A percentile compares a stretch with the other conserved stretches of the same genome.
These are phyloP conservation scores for Callospermophilus lateralis DNA, from an alignment of 2,113 vertebrate species.

Conservation along the genomic window DNA sequence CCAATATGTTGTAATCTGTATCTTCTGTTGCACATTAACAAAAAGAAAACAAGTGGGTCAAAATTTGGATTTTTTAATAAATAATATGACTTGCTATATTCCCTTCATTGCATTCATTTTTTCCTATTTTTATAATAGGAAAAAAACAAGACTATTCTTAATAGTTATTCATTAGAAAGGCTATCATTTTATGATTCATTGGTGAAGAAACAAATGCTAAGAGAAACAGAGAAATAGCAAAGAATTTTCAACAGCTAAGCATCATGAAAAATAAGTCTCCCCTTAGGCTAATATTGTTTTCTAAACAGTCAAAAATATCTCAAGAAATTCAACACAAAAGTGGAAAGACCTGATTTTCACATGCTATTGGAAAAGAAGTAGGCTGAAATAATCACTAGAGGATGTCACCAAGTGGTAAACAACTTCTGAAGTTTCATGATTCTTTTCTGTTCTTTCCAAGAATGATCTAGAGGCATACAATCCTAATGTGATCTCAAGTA, in stretches of 20 bases:
- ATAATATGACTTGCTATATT: not conserved
- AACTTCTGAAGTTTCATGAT: not conserved
- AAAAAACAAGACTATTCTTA: slow-evolving; percentile 23
- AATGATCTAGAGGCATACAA: not conserved
- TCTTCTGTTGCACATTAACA: not conserved
- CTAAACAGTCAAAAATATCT: slow-evolving; percentile 32
- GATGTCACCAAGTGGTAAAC: not conserved
- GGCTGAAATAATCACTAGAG: slow-evolving; percentile 17
- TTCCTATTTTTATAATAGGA: not conserved
- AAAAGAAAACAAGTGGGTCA: not conserved
- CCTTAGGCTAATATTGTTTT: slow-evolving; percentile 24
- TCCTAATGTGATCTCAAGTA: not conserved
- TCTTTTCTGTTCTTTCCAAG: slow-evolving; percentile 3
- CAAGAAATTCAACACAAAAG: slow-evolving; percentile 18
- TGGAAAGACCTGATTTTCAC: slow-evolving; percentile 14
- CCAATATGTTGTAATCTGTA: not conserved
- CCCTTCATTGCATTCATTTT: not conserved
- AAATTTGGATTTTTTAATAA: slow-evolving; percentile 7
- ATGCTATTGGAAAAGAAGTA: slow-evolving; percentile 44
- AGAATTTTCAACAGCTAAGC: slow-evolving; percentile 31
- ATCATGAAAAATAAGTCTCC: not conserved
- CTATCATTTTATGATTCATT: slow-evolving; percentile 24
- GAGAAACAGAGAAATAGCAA: slow-evolving; percentile 31
- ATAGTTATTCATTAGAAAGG: slow-evolving; percentile 49
- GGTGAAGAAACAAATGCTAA: not conserved